A percentile compares a stretch with the other conserved stretches of the same genome.
Evolutionary conservation across 2,888 invertebrate genomes (phyloP).

Genomic region (Luperina testacea): DNA sequence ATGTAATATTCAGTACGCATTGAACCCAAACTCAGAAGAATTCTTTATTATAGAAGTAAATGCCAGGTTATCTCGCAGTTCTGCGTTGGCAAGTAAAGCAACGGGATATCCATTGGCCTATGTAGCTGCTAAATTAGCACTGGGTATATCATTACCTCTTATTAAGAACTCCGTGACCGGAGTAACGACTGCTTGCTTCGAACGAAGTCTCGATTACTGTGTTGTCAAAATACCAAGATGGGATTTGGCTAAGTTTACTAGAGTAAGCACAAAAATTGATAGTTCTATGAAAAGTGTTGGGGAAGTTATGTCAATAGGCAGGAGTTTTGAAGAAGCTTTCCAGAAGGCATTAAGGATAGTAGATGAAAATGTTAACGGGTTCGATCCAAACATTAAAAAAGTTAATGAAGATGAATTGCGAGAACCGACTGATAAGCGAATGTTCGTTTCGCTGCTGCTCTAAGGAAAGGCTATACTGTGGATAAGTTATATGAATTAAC

Average conservation of each 20-base stretch:
- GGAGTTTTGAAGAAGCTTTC: constrained; percentile 99
- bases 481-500: constrained; percentile 97
- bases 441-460: constrained; percentile 99
- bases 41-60: constrained; percentile 99
- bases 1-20: constrained; percentile 99
- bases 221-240: constrained; percentile 99
- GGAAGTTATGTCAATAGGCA: constrained; percentile 99
- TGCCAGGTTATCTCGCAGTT: constrained; percentile 98
- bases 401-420: constrained; percentile 96
- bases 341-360: constrained; percentile 99
- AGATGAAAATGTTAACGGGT: constrained; percentile 97
- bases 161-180: constrained; percentile 98
- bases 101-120: constrained; percentile 99
- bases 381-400: constrained; percentile 95
- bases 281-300: constrained; percentile 99
- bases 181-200: constrained; percentile 99
- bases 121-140: constrained; percentile 98
- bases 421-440: constrained; percentile 98
- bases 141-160: constrained; percentile 95
- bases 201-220: constrained; percentile 99
- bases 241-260: constrained; percentile 98
- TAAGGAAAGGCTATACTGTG: constrained; percentile 94
- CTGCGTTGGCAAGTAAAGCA: constrained; percentile 99
- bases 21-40: constrained; percentile 97
- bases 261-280: constrained; percentile 99